These are phyloP conservation scores for Sinocyclocheilus maitianheensis DNA, from an alignment of 2,113 vertebrate genomes.

Conservation along the genomic window DNA sequence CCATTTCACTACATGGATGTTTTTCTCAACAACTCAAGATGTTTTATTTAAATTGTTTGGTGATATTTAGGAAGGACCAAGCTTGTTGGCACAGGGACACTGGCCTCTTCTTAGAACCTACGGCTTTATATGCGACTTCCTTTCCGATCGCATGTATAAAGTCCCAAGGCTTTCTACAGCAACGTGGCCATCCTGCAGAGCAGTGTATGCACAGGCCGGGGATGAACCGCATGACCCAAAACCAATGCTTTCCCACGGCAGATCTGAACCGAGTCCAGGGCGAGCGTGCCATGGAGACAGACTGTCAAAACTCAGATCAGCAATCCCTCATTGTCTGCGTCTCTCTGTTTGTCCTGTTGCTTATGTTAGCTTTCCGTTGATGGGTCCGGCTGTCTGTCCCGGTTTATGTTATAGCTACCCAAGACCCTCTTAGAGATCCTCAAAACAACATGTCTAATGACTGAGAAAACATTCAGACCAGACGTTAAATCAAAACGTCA, in stretches of 20 bases:
- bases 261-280: conserved; percentile 57
- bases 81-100: background rate
- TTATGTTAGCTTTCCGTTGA: conserved; percentile 1
- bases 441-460: too few relatives aligned
- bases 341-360: conserved; percentile 19
- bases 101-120: background rate
- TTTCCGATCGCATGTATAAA: conserved; percentile 16
- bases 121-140: background rate
- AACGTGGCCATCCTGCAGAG: conserved; percentile 66
- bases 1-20: too few relatives aligned
- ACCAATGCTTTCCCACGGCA: conserved; percentile 72
- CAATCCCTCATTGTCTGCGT: conserved; percentile 41
- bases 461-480: background rate
- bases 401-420: conserved; percentile 8
- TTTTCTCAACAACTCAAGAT: too few relatives aligned
- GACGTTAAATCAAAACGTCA: background rate
- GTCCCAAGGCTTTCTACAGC: conserved; percentile 54
- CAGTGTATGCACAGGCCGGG: conserved; percentile 54
- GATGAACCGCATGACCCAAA: conserved; percentile 59
- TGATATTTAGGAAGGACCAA: background rate
- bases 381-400: conserved; percentile 21
- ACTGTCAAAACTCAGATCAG: conserved; percentile 48
- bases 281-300: conserved; percentile 40
- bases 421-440: background rate
- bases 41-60: background rate